These are phyloP conservation scores for Sarcophaga carnaria DNA, from an alignment of 2,888 invertebrate species.

Conservation along the genomic window DNA sequence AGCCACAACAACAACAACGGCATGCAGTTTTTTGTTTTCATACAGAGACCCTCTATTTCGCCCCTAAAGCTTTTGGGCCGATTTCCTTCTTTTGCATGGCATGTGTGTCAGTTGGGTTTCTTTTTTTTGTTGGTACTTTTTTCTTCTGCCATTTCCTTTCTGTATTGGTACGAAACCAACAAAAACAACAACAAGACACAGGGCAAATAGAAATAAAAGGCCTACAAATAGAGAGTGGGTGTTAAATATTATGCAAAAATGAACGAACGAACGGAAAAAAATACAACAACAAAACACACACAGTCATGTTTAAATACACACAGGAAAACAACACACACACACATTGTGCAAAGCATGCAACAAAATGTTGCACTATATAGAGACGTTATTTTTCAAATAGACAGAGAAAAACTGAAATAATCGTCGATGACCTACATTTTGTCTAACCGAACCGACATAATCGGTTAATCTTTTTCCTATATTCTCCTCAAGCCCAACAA, in stretches of 20 bases:
- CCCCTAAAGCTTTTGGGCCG: neutral
- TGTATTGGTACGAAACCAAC: slow-evolving; percentile 26
- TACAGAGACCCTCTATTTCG: neutral
- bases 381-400: neutral
- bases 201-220: neutral
- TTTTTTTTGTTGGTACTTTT: slow-evolving; percentile 1
- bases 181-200: neutral
- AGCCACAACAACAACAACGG: neutral
- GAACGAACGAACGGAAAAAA: neutral
- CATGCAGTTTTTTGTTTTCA: no score
- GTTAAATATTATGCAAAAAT: slow-evolving; percentile 46
- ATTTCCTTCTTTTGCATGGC: neutral
- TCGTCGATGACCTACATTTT: slow-evolving; percentile 67
- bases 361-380: slow-evolving; percentile 37
- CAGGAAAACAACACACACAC: slow-evolving; percentile 34
- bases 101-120: slow-evolving; percentile 8
- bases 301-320: slow-evolving; percentile 10
- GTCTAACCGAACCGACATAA: slow-evolving; percentile 66
- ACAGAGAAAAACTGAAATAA: slow-evolving; percentile 53
- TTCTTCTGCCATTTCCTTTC: slow-evolving; percentile 34
- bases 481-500: slow-evolving; percentile 10
- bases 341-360: neutral
- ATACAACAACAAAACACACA: slow-evolving; percentile 8
- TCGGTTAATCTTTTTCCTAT: slow-evolving; percentile 66
- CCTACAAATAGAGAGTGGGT: slow-evolving; percentile 29